Conservation (phyloP, 2,797 vertebrate genomes). For the Coilia nasus region DNA sequence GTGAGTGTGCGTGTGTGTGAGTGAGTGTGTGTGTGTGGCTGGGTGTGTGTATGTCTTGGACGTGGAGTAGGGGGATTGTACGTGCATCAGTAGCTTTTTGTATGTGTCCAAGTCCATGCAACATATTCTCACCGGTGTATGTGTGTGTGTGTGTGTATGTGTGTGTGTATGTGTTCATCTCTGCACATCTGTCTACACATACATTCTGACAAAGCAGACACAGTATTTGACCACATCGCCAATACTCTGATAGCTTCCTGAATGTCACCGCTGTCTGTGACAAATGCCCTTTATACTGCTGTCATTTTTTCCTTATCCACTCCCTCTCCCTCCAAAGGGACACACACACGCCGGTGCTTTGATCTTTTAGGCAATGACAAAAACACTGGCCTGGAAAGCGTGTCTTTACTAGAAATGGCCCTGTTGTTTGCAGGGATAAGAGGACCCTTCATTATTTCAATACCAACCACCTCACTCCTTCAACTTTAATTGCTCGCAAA, state of each 20-base stretch:
- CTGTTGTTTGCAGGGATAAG: too few species aligned
- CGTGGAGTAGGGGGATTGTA: too few species aligned
- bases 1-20: neutral
- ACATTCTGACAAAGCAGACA: constrained; percentile 9
- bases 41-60: constrained; percentile 40
- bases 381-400: too few species aligned
- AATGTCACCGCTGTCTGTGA: neutral
- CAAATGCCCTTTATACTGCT: neutral
- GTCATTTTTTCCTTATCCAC: neutral
- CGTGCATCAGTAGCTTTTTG: neutral
- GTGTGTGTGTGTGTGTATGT: constrained; percentile 1
- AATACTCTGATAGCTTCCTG: neutral
- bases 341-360: too few species aligned
- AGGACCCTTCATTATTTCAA: too few species aligned
- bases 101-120: neutral
- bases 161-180: neutral
- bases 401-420: too few species aligned
- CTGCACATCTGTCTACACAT: neutral
- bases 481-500: too few species aligned
- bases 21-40: neutral
- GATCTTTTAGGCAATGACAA: too few species aligned
- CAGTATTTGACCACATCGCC: neutral
- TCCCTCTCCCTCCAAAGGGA: too few species aligned
- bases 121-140: neutral
- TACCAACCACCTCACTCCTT: too few species aligned